These are phyloP conservation scores for Argyrosomus regius DNA, from an alignment of 2,797 vertebrate species.

Conservation along the genomic window DNA sequence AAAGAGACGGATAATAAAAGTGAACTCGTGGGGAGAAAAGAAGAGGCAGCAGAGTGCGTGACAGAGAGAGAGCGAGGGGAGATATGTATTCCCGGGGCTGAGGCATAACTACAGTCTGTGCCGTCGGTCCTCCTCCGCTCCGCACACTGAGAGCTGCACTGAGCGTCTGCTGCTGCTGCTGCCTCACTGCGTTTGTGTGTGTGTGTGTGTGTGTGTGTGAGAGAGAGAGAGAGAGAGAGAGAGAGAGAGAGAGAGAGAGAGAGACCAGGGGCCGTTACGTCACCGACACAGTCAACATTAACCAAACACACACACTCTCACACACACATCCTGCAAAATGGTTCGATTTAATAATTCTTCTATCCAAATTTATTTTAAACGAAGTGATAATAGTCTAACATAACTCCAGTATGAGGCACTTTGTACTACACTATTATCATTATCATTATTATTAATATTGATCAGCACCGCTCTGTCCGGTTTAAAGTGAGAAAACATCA, in stretches of 20 bases:
- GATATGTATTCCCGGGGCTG: conserved; percentile 58
- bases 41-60: neutral
- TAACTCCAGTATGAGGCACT: too few relatives aligned
- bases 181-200: conserved; percentile 36
- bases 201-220: conserved; percentile 27
- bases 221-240: conserved; percentile 22
- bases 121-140: conserved; percentile 59
- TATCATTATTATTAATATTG: neutral
- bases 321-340: neutral
- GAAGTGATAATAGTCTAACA: neutral
- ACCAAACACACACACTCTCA: conserved; percentile 23
- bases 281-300: conserved; percentile 65
- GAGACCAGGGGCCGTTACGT: conserved; percentile 68
- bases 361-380: neutral
- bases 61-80: conserved; percentile 24
- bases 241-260: conserved; percentile 27
- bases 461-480: neutral
- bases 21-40: conserved; percentile 7
- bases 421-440: too few relatives aligned
- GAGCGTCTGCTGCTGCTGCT: conserved; percentile 68
- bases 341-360: neutral
- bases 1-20: conserved; percentile 1
- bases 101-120: conserved; percentile 66
- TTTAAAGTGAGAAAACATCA: too few relatives aligned
- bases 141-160: conserved; percentile 66